Percentiles rank a stretch among this genome's conserved stretches.
phyloP scores from a whole-genome alignment of 2,797 vertebrate genomes.

The Pagetopsis macropterus region DNA sequence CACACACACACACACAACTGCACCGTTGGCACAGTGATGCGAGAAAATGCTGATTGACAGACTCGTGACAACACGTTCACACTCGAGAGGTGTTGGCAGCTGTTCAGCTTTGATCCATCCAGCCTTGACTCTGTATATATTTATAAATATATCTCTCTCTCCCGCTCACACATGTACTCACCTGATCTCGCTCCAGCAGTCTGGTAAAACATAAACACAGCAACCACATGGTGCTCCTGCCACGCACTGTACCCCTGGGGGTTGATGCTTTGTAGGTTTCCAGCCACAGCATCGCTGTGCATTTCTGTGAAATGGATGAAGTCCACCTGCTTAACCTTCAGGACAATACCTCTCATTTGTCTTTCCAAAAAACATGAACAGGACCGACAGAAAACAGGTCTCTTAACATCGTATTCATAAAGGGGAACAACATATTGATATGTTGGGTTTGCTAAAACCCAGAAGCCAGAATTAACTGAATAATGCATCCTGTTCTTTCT shows the following conservation, averaged over 20 bases:
- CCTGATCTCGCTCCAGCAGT: slow-evolving; percentile 74
- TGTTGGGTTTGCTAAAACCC: not conserved
- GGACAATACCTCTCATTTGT: slow-evolving; percentile 31
- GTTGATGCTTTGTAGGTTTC: slow-evolving; percentile 54
- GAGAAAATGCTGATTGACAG: slow-evolving; percentile 82
- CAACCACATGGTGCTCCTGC: slow-evolving; percentile 69
- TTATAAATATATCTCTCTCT: not conserved
- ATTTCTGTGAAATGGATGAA: slow-evolving; percentile 45
- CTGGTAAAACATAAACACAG: slow-evolving; percentile 74
- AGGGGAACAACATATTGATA: slow-evolving; percentile 25
- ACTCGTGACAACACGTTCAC: slow-evolving; percentile 79
- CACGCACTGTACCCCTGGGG: slow-evolving; percentile 55
- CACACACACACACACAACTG: slow-evolving; percentile 12
- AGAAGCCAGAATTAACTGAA: slow-evolving; percentile 1
- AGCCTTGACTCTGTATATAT: slow-evolving; percentile 47
- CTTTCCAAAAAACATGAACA: slow-evolving; percentile 20
- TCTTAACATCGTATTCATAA: not conserved
- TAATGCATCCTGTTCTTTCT: not conserved
- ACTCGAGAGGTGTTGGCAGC: slow-evolving; percentile 81
- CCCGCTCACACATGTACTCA: slow-evolving; percentile 46
- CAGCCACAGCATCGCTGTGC: slow-evolving; percentile 28
- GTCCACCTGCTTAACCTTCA: slow-evolving; percentile 42
- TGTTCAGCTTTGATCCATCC: slow-evolving; percentile 82
- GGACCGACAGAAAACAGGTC: not conserved
- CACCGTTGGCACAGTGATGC: slow-evolving; percentile 66